Evolutionary conservation across 1,140 invertebrate genomes (phyloP), one percentile per base, ranked within the genome.

Genomic region (Brachionus sp.): DNA sequence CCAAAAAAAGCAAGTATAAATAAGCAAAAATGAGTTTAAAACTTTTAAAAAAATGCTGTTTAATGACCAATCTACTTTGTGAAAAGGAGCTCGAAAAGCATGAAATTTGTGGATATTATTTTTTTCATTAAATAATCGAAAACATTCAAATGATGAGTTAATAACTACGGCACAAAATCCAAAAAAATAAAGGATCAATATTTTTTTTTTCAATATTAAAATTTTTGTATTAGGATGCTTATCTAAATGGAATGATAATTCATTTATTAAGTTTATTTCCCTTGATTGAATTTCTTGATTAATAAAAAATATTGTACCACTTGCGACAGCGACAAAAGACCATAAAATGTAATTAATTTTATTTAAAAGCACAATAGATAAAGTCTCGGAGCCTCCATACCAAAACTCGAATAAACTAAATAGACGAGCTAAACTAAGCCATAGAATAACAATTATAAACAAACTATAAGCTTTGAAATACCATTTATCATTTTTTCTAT

Each of bases 391-490:
- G 13, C n/a, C 12, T 1, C 77, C 77, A 25, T 62, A 62, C 46
- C 46, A 62, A 62, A 80, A 80, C 2, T 42, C 77, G 25, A 29
- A 80, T 19, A 80, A 3, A 39, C 33, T 42, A 44, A 80, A 37
- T 1, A 29, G 10, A 19, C 77, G 19, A 23, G 23, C 50, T 35
- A 80, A 80, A 42, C 25, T 80, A 4, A 80, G 33, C 77, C 77
- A 80, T n/a, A 80, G 37, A 23, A 80, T 57, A 13, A 80, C 13
- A 12, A 64, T 9, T 0, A 80, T 35, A 13, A 9, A 7, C 1
- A 80, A 5, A 5, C 50, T 12, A 44, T 80, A 80, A 2, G 57
- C 4, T 66, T 80, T 80, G 9, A 80, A 9, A 6, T 13, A 19
- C 16, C 25, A 68, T 35, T 35, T 35, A 10, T 68, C 64, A 35